Conservation (phyloP, 2,797 vertebrate genomes). For the Enteromius fasciolatus region DNA sequence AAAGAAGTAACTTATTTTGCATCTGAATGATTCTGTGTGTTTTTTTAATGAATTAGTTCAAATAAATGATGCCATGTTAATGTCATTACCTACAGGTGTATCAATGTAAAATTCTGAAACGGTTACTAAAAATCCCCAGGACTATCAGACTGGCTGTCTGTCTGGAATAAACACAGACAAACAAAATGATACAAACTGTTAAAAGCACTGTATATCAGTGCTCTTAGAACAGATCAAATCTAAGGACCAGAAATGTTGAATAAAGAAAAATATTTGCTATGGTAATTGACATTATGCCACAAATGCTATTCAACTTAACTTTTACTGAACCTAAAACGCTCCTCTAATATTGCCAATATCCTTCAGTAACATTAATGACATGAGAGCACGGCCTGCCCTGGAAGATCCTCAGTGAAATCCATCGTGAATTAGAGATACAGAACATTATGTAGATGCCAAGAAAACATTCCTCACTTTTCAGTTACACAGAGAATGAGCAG, state of each 20-base stretch:
- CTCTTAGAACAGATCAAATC: neutral
- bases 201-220: neutral
- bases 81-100: neutral
- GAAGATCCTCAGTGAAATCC: neutral
- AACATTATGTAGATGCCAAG: constrained; percentile 14
- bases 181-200: neutral
- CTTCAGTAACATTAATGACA: constrained; percentile 31
- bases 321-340: neutral
- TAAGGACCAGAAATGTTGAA: neutral
- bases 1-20: neutral
- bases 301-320: neutral
- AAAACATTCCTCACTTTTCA: neutral
- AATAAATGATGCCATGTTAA: neutral
- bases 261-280: neutral
- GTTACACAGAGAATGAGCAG: constrained; percentile 44
- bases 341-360: constrained; percentile 1
- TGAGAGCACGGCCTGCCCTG: neutral
- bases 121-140: neutral
- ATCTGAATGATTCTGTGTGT: too few relatives aligned
- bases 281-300: neutral
- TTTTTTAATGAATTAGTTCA: neutral
- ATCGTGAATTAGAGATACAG: neutral
- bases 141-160: neutral
- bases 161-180: neutral
- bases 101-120: neutral